Base-by-base conservation (phyloP, 2,113 vertebrate genomes). In the Zosterops borbonicus region DNA sequence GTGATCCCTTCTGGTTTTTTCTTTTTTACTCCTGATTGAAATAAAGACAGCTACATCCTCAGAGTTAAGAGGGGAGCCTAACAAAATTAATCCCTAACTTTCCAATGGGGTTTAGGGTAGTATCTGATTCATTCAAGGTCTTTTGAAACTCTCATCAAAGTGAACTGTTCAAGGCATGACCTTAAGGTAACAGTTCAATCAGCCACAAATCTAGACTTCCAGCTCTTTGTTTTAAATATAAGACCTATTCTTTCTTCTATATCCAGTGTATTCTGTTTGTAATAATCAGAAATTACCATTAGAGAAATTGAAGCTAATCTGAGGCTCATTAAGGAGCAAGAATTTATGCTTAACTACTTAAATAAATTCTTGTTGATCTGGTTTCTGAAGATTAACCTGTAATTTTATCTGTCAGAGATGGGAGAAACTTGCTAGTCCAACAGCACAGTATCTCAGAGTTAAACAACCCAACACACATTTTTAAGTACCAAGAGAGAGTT, bases 301-400 rank as follows among this genome's bases (percentile, higher is more conserved):
- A 95, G 76, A 94, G 86, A 94, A 96, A 93, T 79, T 39, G 17
- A 87, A 79, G 59, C 84, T 87, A 90, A 83, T 90, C 68, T 93
- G 65, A 70, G 56, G 47, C 67, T 95, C 84, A 97, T 96, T 96
- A 95, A 96, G 52, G 69, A 92, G 82, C 9, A 3, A 96, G 95
- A 97, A 94, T 94, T 97, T 94, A 93, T 96, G 52, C 70, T 76
- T 87, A 92, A 95, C 90, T 83, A 93, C 96, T 87, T 70, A 89
- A 95, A 96, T 44, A 87, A 90, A 96, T 96, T 96, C 95, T 97
- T 81, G 96, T 94, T 88, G 89, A 95, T 96, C 97, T 97, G 92
- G 97, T 98, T 98, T 96, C 84, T 58, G 91, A 87, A 96, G 96
- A 97, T 97, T 96, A 97, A 86, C 84, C 68, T 96, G 91, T 92